A percentile compares a stretch with the other conserved stretches of the same genome.
Evolutionary conservation across 2,797 vertebrate genomes (phyloP).

Genomic region (Clarias pachynema): DNA sequence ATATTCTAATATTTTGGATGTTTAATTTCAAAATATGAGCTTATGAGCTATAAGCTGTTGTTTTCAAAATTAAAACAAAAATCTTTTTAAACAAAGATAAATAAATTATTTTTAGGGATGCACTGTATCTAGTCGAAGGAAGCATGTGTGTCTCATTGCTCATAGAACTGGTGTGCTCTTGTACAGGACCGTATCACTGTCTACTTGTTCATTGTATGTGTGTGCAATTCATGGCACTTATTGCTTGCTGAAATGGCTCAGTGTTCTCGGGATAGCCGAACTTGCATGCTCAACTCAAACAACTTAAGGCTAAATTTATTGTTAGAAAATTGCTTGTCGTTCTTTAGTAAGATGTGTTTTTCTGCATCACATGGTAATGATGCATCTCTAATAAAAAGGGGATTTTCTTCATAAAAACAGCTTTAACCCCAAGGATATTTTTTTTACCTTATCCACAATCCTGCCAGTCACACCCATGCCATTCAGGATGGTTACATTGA

Average conservation of each 20-base stretch:
- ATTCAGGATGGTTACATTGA: slow-evolving; percentile 96
- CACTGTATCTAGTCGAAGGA: no score
- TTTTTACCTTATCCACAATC: slow-evolving; percentile 91
- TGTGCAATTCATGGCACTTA: not conserved
- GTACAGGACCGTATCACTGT: not conserved
- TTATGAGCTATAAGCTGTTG: no score
- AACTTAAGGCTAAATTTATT: not conserved
- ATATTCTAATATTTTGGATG: no score
- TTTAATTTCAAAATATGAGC: no score
- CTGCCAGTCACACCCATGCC: slow-evolving; percentile 98
- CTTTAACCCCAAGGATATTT: not conserved
- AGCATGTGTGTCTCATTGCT: not conserved
- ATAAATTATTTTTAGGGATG: no score
- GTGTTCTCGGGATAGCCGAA: not conserved
- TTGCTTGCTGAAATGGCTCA: not conserved
- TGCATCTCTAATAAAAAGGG: not conserved
- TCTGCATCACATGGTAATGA: not conserved
- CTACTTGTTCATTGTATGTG: not conserved
- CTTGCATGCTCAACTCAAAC: not conserved
- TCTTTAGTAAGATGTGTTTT: not conserved
- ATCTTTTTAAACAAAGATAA: no score
- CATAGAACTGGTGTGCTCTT: not conserved
- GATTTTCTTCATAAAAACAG: not conserved
- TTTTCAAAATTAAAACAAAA: no score
- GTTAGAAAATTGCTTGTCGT: not conserved